Evolutionary conservation across 2,888 invertebrate genomes (phyloP), one percentile per base, ranked within the genome.

Genomic region (Drosophila neonasuta): DNA sequence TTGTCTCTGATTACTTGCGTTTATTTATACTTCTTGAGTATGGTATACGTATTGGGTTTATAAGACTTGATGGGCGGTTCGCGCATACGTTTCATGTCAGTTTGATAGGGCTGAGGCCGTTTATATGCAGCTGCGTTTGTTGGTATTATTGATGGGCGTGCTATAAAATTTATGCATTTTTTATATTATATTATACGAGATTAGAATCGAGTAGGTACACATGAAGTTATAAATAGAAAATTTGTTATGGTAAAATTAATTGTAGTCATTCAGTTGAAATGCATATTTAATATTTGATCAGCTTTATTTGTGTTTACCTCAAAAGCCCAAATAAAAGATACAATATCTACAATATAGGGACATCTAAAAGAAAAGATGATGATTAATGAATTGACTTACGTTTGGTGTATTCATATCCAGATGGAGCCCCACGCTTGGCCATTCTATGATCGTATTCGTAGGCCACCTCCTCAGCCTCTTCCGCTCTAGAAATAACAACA

Each of bases 41-140:
- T 78, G 68, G 77, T 69, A 76, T 89, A 87, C 58, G 88, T 59
- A 79, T 80, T 85, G 55, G 89, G 85, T 83, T 88, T 82, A 79
- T 87, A 89, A 58, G 86, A 84, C 79, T 83, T 88, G 71, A 87
- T 77, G 59, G 88, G 77, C 67, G 83, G 77, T 82, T 88, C 89
- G 77, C 89, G 88, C 71, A 87, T 74, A 67, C 89, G 88, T 82
- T 89, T 88, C 76, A 83, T 82, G 81, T 88, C 89, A 71, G 82
- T 86, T 70, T 77, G 82, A 80, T 89, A 88, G 62, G 80, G 80
- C 68, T 80, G 82, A 44, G 85, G 80, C 61, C 88, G 83, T 87
- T 89, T 88, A 83, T 87, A 87, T 72, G 88, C 84, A 73, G 81
- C 79, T 68, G 86, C 79, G 71, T 79, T 79, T 77, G 88, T 77